phyloP scores from a whole-genome alignment of 2,888 invertebrate genomes.

The Heteropelma amictum region DNA sequence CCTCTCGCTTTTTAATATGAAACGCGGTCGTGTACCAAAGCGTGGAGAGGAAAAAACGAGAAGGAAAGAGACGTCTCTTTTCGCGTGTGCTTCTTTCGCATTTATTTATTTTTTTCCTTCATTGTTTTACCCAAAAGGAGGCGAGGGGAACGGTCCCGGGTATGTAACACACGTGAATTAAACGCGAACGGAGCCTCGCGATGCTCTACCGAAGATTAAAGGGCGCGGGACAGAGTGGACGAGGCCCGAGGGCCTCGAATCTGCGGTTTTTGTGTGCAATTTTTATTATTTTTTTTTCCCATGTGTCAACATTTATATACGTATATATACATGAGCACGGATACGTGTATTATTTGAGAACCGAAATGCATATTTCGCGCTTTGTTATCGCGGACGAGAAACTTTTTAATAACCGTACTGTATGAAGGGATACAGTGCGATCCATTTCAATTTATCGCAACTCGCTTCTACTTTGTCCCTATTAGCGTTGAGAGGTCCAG shows the following conservation, averaged over 20 bases:
- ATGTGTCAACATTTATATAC: not conserved
- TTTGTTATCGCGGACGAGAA: slow-evolving; percentile 48
- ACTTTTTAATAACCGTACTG: slow-evolving; percentile 52
- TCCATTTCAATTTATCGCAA: slow-evolving; percentile 44
- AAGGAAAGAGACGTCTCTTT: too few relatives aligned
- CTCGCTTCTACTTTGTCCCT: slow-evolving; percentile 11
- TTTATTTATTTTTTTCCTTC: not conserved
- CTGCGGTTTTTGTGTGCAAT: slow-evolving; percentile 38
- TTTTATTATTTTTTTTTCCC: too few relatives aligned
- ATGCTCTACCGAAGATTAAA: slow-evolving; percentile 54
- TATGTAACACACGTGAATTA: slow-evolving; percentile 46
- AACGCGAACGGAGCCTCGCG: slow-evolving; percentile 34
- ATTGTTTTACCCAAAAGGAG: not conserved
- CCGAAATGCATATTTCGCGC: not conserved
- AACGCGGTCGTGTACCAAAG: slow-evolving; percentile 12
- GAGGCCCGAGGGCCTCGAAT: slow-evolving; percentile 21
- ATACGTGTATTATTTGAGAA: too few relatives aligned
- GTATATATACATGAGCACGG: too few relatives aligned
- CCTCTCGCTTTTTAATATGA: not conserved
- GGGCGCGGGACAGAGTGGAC: slow-evolving; percentile 48
- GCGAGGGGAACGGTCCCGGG: slow-evolving; percentile 14
- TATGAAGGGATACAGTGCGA: slow-evolving; percentile 32
- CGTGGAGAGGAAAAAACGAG: too few relatives aligned
- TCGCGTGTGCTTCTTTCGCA: slow-evolving; percentile 1
- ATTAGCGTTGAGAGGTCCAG: slow-evolving; percentile 39